Percentiles rank a stretch among this genome's conserved stretches.
Conservation (phyloP, 2,113 vertebrate genomes). For the Symphodus melops region DNA sequence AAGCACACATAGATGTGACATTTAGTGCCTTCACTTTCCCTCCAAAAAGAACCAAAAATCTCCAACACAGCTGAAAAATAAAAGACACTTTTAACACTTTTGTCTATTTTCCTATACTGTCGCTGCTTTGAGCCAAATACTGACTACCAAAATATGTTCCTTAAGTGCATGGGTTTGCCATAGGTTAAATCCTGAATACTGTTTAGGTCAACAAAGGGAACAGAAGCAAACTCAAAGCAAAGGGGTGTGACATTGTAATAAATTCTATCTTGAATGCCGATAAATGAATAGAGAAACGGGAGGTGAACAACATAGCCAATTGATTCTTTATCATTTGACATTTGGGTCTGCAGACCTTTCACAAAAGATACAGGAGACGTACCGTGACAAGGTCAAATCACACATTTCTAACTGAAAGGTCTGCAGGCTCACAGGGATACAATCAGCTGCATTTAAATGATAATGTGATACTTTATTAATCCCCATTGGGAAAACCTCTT, state of each 20-base stretch:
- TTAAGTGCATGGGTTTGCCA: background rate
- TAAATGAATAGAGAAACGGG: conserved; percentile 30
- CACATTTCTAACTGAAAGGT: conserved; percentile 28
- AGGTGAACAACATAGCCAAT: background rate
- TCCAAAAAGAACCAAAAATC: conserved; percentile 25
- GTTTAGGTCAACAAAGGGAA: conserved; percentile 2
- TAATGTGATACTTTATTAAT: conserved; percentile 75
- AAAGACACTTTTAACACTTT: background rate
- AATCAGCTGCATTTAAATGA: conserved; percentile 72
- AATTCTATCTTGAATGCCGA: conserved; percentile 14
- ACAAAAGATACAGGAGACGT: conserved; percentile 21
- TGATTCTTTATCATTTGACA: conserved; percentile 63
- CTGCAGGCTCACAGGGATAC: conserved; percentile 56
- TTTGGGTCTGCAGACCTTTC: conserved; percentile 45
- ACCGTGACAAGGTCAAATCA: conserved; percentile 34
- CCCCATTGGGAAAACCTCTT: conserved; percentile 59
- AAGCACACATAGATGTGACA: conserved; percentile 43
- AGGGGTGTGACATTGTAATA: background rate
- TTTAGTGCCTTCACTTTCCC: conserved; percentile 29
- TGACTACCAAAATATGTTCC: background rate
- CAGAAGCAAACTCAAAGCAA: background rate
- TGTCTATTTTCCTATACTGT: background rate
- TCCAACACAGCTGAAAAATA: background rate
- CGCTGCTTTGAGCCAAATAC: no score
- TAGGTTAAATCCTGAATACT: background rate